Conservation (phyloP, 2,113 vertebrate species). For the rat (Rattus norvegicus) region GRCr8 NC_086028.1:105456501-105457000, state of each 20-base stretch:
- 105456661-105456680: not conserved
- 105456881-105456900: too few species aligned
- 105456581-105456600: accelerated
- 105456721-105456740: not conserved
- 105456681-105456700: not conserved
- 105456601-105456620: accelerated
- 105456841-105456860: not conserved
- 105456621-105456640: not conserved
- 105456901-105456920: not conserved
- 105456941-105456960: not conserved
- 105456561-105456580: not conserved
- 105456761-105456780: not conserved
- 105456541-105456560: not conserved
- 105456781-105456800: not conserved
- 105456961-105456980: not conserved
- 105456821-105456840: not conserved
- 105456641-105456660: not conserved
- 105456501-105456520: not conserved
- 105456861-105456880: not conserved
- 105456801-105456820: not conserved
- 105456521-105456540: not conserved
- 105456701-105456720: not conserved
- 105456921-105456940: not conserved
- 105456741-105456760: not conserved
- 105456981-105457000: not conserved